Conservation (phyloP, 2,113 vertebrate species). For the Asarcornis scutulata region DNA sequence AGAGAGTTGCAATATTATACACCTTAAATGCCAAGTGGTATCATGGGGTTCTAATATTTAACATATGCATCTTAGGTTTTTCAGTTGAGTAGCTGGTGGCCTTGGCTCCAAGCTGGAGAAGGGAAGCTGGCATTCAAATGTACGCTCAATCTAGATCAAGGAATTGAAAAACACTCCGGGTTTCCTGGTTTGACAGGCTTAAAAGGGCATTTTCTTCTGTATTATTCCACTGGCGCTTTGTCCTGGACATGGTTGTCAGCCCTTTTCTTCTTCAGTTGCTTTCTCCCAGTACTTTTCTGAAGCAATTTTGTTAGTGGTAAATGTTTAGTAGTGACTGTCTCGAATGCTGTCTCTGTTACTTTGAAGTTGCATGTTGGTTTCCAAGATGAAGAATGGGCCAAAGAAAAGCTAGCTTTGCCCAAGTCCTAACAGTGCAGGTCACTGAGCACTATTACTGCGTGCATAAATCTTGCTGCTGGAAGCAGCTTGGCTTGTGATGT, state of each 20-base stretch:
- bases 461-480: background rate
- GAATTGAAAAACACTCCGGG: background rate
- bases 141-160: background rate
- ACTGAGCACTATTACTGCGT: background rate
- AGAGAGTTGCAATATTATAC: background rate
- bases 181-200: background rate
- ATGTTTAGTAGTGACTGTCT: background rate
- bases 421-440: background rate
- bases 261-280: background rate
- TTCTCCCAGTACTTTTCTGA: background rate
- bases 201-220: background rate
- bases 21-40: background rate
- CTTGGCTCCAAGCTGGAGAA: background rate
- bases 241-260: background rate
- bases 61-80: background rate
- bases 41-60: background rate
- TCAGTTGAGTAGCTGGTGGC: background rate
- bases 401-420: background rate
- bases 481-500: background rate
- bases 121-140: background rate
- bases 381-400: background rate
- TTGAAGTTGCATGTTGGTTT: background rate
- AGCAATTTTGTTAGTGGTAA: background rate
- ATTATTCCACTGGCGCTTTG: background rate
- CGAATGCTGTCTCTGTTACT: background rate